Percentiles rank a stretch among this genome's conserved stretches.
These are phyloP conservation scores for Gobionotothen gibberifrons DNA, from an alignment of 2,797 vertebrate species.

Conservation along the genomic window DNA sequence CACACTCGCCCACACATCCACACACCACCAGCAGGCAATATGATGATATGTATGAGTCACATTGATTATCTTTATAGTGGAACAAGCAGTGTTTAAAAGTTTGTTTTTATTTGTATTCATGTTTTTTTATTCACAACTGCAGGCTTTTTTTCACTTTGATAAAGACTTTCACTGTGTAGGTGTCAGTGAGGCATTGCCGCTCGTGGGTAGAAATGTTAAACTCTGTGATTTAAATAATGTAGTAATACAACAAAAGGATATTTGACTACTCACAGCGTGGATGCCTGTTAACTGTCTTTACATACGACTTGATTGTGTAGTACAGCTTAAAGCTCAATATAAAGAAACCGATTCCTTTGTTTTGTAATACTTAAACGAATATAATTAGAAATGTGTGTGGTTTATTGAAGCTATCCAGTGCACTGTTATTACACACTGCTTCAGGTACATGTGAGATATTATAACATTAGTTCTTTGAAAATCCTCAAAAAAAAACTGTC, in stretches of 20 bases:
- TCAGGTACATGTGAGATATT: background rate
- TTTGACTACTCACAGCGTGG: slow-evolving; percentile 18
- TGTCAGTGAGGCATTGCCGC: slow-evolving; percentile 5
- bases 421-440: background rate
- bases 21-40: background rate
- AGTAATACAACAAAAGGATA: slow-evolving; percentile 26
- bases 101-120: background rate
- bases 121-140: background rate
- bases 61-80: slow-evolving; percentile 16
- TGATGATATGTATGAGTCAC: slow-evolving; percentile 17
- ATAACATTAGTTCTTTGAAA: background rate
- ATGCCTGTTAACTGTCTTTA: slow-evolving; percentile 14
- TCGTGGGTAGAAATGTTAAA: background rate
- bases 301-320: background rate
- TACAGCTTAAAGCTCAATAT: background rate
- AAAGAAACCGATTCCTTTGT: background rate
- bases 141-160: slow-evolving; percentile 2
- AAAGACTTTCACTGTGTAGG: background rate
- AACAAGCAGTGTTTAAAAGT: background rate
- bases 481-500: background rate
- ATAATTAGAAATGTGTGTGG: background rate
- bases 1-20: background rate
- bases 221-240: slow-evolving; percentile 26
- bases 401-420: background rate
- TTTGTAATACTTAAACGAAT: slow-evolving; percentile 10